phyloP scores from a whole-genome alignment of 2,113 vertebrate species.

The Rostratula benghalensis region DNA sequence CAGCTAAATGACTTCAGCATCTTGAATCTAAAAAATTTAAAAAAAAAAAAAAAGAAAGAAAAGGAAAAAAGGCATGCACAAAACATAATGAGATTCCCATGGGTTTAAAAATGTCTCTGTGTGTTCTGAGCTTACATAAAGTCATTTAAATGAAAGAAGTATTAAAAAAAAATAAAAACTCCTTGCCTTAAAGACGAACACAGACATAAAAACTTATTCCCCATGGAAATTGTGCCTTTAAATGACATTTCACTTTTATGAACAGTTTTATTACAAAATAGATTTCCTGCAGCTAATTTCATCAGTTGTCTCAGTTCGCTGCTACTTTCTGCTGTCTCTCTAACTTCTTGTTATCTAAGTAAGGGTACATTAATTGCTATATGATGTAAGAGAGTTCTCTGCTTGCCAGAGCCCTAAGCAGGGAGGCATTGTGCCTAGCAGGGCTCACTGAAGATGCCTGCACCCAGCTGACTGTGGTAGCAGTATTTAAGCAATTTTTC shows the following conservation, averaged over 20 bases:
- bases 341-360: slow-evolving; percentile 52
- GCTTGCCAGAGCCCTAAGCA: slow-evolving; percentile 7
- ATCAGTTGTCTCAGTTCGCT: slow-evolving; percentile 31
- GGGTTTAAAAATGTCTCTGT: not conserved
- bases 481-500: slow-evolving; percentile 67
- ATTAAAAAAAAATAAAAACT: not conserved
- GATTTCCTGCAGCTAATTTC: slow-evolving; percentile 65
- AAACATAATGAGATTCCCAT: slow-evolving; percentile 7
- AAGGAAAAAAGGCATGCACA: not conserved
- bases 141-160: slow-evolving; percentile 34
- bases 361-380: slow-evolving; percentile 58
- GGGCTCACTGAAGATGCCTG: slow-evolving; percentile 5
- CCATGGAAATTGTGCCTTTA: slow-evolving; percentile 62
- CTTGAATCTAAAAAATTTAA: not conserved
- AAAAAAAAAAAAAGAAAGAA: not conserved
- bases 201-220: slow-evolving; percentile 62
- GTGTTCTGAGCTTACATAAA: slow-evolving; percentile 19
- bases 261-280: slow-evolving; percentile 70
- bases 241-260: slow-evolving; percentile 71
- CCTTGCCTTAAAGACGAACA: slow-evolving; percentile 33
- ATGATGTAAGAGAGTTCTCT: slow-evolving; percentile 47
- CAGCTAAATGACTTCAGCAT: not conserved
- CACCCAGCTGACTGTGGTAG: slow-evolving; percentile 30
- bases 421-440: slow-evolving; percentile 11
- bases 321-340: slow-evolving; percentile 13